Evolutionary conservation across 2,113 vertebrate genomes (phyloP).

Genomic region (Ctenodactylus gundi): DNA sequence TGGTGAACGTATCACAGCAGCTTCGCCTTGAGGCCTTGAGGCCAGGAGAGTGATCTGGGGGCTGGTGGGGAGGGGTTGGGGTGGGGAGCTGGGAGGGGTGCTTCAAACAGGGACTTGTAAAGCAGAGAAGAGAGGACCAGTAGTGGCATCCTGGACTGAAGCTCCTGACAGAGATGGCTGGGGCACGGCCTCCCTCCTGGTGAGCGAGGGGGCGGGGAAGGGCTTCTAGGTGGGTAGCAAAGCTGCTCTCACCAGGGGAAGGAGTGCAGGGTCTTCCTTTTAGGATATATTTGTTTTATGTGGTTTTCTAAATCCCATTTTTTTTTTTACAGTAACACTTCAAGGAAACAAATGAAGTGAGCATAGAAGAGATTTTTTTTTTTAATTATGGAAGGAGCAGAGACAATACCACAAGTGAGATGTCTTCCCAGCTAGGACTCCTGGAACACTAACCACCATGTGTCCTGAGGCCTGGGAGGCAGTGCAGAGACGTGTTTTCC

Average conservation of each 20-base stretch:
- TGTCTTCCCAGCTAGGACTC: background rate
- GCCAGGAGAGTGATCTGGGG: too few relatives aligned
- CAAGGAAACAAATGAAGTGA: background rate
- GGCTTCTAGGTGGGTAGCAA: fast-evolving
- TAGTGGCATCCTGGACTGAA: too few relatives aligned
- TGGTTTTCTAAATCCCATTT: background rate
- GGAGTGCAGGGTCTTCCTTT: background rate
- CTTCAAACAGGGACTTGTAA: background rate
- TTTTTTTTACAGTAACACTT: background rate
- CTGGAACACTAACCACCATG: background rate
- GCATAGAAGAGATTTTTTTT: too few relatives aligned
- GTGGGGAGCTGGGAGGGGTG: too few relatives aligned
- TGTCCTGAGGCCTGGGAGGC: background rate
- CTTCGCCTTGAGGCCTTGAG: too few relatives aligned
- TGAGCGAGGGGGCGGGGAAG: fast-evolving
- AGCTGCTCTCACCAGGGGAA: background rate
- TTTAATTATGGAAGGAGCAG: background rate
- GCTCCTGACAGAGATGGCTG: background rate
- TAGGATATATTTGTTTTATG: background rate
- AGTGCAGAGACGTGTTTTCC: too few relatives aligned
- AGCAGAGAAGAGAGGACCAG: too few relatives aligned
- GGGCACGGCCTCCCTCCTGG: background rate
- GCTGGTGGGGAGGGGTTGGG: too few relatives aligned
- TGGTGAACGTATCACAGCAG: background rate
- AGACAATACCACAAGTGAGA: background rate